Evolutionary conservation across 1,140 invertebrate genomes (phyloP).

Genomic region (Rhagoletis pomonella): DNA sequence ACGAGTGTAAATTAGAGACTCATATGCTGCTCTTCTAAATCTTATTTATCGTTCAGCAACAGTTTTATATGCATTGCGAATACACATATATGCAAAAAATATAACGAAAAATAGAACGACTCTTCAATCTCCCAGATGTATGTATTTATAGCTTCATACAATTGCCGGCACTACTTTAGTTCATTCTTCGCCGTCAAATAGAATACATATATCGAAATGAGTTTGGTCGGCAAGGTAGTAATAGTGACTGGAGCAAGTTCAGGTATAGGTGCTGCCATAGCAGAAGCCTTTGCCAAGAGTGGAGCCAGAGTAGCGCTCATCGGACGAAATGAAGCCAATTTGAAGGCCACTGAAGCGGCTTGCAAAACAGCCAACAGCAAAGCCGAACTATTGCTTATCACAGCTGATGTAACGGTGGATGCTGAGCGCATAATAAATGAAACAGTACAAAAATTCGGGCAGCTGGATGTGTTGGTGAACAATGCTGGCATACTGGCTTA

Average conservation of each 20-base stretch:
- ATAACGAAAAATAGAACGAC: background rate
- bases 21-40: too few relatives aligned
- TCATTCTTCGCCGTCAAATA: background rate
- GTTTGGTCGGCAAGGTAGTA: constrained; percentile 81
- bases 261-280: constrained; percentile 89
- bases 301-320: constrained; percentile 81
- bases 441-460: constrained; percentile 79
- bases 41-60: too few relatives aligned
- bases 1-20: too few relatives aligned
- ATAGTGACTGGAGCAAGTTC: constrained; percentile 88
- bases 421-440: constrained; percentile 79
- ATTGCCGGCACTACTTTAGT: background rate
- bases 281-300: constrained; percentile 83
- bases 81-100: too few relatives aligned
- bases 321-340: constrained; percentile 83
- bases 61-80: too few relatives aligned
- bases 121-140: too few relatives aligned
- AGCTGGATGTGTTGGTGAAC: constrained; percentile 83
- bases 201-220: constrained; percentile 73
- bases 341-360: constrained; percentile 77
- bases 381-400: constrained; percentile 72
- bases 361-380: constrained; percentile 73
- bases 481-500: constrained; percentile 85
- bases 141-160: too few relatives aligned
- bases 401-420: constrained; percentile 80